Evolutionary conservation across 64 coral and sea anemone genomes (phyloP).

Genomic region (Stylophora pistillata): DNA sequence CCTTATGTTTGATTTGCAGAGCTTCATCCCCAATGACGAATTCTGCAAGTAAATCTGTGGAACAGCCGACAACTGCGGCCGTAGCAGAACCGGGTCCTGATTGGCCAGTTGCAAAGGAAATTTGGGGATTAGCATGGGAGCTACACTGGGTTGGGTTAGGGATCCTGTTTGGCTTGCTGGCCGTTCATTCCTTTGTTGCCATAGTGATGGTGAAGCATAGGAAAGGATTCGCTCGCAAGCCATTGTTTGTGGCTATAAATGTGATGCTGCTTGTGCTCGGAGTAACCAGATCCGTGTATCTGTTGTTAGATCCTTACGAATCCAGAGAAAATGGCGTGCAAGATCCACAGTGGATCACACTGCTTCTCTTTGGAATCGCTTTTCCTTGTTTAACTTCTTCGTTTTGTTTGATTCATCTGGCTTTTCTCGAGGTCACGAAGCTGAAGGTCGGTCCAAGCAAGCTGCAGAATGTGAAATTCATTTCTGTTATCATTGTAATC

Average conservation of each 20-base stretch:
- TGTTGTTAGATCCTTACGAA: constrained; percentile 23
- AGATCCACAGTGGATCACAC: constrained; percentile 17
- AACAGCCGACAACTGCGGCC: neutral
- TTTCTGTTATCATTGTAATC: constrained; percentile 14
- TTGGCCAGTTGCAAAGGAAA: constrained; percentile 52
- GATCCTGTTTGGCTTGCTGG: constrained; percentile 37
- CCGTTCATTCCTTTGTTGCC: constrained; percentile 16
- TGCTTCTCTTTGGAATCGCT: constrained; percentile 42
- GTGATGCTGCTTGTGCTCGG: constrained; percentile 33
- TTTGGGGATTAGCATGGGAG: constrained; percentile 65
- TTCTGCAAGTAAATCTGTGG: neutral
- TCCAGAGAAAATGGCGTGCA: constrained; percentile 54
- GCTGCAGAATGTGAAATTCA: constrained; percentile 34
- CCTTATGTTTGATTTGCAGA: neutral
- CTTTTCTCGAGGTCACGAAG: constrained; percentile 72
- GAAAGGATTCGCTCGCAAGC: constrained; percentile 49
- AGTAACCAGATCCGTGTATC: constrained; percentile 45
- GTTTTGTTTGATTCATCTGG: constrained; percentile 61
- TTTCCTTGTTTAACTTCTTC: constrained; percentile 65
- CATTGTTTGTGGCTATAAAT: constrained; percentile 47
- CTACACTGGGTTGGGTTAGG: constrained; percentile 61
- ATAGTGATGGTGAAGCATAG: neutral
- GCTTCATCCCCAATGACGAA: neutral
- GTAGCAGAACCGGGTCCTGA: constrained; percentile 57
- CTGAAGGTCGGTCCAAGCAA: constrained; percentile 32